A percentile compares a stretch with the other conserved stretches of the same genome.
Conservation (phyloP, 2,888 invertebrate species). For the Bombyx huttoni region DNA sequence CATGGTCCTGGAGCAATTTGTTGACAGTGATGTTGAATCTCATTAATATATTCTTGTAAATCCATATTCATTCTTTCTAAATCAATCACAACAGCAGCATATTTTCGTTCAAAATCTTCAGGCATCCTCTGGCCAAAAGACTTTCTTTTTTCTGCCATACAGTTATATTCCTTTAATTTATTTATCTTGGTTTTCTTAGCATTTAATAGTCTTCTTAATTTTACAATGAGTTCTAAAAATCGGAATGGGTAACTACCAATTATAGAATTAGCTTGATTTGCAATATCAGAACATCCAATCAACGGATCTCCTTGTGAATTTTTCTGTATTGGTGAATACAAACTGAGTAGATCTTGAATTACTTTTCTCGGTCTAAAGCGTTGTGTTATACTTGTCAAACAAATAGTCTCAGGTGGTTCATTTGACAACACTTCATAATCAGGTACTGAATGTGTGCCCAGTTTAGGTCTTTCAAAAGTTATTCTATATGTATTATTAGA, state of each 20-base stretch:
- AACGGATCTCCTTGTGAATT: constrained; percentile 79
- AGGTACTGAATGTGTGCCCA: constrained; percentile 96
- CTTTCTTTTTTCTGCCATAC: constrained; percentile 89
- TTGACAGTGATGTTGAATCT: constrained; percentile 86
- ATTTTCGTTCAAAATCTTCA: constrained; percentile 91
- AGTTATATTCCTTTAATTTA: constrained; percentile 87
- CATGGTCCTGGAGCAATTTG: constrained; percentile 92
- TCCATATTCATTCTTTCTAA: constrained; percentile 93
- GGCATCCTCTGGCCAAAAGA: constrained; percentile 84
- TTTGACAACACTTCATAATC: constrained; percentile 97
- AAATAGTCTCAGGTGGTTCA: constrained; percentile 92
- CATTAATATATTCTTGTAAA: constrained; percentile 86
- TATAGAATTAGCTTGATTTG: constrained; percentile 57
- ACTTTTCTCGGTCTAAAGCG: constrained; percentile 82
- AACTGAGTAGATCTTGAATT: constrained; percentile 67
- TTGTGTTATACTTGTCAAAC: constrained; percentile 85
- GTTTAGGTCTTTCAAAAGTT: constrained; percentile 91
- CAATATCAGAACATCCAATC: constrained; percentile 67
- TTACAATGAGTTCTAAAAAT: constrained; percentile 88
- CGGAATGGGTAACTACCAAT: constrained; percentile 88
- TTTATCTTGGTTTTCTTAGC: constrained; percentile 87
- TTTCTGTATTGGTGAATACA: constrained; percentile 48
- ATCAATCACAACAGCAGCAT: constrained; percentile 89
- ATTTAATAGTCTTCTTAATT: constrained; percentile 87
- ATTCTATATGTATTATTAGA: constrained; percentile 95